A percentile compares a stretch with the other conserved stretches of the same genome.
Conservation (phyloP, 2,113 vertebrate genomes). For the Elgaria multicarinata region DNA sequence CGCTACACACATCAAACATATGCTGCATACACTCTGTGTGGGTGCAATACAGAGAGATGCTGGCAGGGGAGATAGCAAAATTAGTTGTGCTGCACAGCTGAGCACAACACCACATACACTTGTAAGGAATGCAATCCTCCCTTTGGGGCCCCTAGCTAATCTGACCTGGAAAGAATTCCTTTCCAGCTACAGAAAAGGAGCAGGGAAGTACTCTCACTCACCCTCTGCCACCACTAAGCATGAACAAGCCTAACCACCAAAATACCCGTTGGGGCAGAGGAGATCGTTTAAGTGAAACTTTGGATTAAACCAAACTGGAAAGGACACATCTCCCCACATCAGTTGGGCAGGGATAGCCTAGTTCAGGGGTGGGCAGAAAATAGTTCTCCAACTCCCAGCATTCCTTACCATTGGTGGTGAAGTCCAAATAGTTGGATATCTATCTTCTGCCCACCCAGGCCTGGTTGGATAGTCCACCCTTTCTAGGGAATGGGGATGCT, state of each 20-base stretch:
- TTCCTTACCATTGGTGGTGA: too few relatives aligned
- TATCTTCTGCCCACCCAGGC: too few relatives aligned
- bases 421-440: too few relatives aligned
- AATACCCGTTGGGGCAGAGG: neutral
- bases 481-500: neutral
- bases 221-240: too few relatives aligned
- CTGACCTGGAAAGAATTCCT: neutral
- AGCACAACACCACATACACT: neutral
- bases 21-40: neutral
- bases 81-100: neutral
- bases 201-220: too few relatives aligned
- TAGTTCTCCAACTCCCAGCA: too few relatives aligned
- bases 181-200: neutral
- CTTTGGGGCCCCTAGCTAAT: neutral
- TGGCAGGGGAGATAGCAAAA: neutral
- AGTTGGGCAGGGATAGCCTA: neutral
- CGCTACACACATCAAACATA: neutral
- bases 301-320: neutral
- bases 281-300: neutral
- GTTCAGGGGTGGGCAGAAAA: too few relatives aligned
- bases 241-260: neutral
- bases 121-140: neutral
- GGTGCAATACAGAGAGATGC: neutral
- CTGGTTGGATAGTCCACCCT: neutral
- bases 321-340: too few relatives aligned